Conservation (phyloP, 2,797 vertebrate genomes). For the Cercopithecus hamlyni region DNA sequence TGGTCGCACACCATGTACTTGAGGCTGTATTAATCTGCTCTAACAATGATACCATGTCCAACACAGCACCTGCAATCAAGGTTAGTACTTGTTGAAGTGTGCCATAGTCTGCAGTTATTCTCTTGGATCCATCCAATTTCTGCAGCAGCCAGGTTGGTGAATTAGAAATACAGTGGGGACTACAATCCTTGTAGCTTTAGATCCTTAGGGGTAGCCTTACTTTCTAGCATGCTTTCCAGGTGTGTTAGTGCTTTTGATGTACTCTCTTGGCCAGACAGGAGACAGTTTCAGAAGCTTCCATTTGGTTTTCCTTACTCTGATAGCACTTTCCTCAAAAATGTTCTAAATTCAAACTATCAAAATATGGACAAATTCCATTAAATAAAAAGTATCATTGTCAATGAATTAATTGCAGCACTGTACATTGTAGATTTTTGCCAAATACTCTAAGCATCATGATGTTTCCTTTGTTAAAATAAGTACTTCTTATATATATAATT, state of each 20-base stretch:
- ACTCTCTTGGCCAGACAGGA: background rate
- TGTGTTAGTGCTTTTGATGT: background rate
- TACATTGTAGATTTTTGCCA: background rate
- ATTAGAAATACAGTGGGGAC: conserved; percentile 8
- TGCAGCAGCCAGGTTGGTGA: background rate
- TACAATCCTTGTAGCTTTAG: background rate
- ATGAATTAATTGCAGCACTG: background rate
- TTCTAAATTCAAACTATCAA: conserved; percentile 14
- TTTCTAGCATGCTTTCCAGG: background rate
- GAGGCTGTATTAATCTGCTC: conserved; percentile 39
- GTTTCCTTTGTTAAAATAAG: conserved; percentile 13
- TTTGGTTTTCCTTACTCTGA: background rate
- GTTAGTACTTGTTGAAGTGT: background rate
- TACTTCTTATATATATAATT: background rate
- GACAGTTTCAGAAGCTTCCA: background rate
- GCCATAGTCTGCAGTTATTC: background rate
- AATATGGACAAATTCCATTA: background rate
- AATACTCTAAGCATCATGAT: background rate
- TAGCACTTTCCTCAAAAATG: background rate
- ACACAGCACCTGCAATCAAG: background rate
- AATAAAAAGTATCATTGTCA: background rate
- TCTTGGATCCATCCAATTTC: background rate
- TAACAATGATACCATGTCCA: conserved; percentile 3
- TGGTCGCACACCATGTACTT: conserved; percentile 15
- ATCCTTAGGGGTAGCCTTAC: background rate